Conservation (phyloP, 2,888 invertebrate genomes). For the Trissoscelio sp. region DNA sequence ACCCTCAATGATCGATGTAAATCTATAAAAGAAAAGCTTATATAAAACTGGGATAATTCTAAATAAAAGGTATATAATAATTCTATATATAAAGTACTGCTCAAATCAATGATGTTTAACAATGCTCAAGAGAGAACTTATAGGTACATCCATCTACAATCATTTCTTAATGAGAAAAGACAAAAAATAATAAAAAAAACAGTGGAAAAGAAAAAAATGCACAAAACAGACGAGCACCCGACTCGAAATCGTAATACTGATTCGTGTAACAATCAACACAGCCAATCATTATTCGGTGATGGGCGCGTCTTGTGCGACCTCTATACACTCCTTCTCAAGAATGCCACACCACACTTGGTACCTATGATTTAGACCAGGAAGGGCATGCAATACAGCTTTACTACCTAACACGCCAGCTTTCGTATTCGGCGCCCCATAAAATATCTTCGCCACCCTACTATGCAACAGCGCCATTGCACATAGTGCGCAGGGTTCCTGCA, state of each 20-base stretch:
- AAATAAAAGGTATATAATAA: conserved; percentile 26
- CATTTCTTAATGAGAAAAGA: no score
- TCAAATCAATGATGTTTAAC: conserved; percentile 23
- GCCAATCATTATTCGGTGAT: conserved; percentile 19
- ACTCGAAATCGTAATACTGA: conserved; percentile 45
- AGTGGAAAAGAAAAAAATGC: no score
- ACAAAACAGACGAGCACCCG: no score
- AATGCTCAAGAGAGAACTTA: no score
- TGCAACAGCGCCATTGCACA: conserved; percentile 98
- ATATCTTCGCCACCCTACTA: conserved; percentile 92
- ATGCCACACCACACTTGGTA: conserved; percentile 93
- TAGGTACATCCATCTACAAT: no score
- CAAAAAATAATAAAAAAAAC: no score
- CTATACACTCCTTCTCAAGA: conserved; percentile 83
- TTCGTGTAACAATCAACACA: conserved; percentile 1
- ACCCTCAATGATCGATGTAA: no score
- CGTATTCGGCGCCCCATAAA: conserved; percentile 87
- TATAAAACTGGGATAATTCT: no score
- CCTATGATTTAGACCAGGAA: conserved; percentile 94
- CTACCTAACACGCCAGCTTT: conserved; percentile 89
- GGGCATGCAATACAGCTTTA: conserved; percentile 89
- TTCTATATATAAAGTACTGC: conserved; percentile 10
- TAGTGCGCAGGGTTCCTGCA: conserved; percentile 96
- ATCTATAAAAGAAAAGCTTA: no score
- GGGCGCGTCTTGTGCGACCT: conserved; percentile 16